Conservation (phyloP, 2,113 vertebrate genomes). For the Pterophyllum scalare region DNA sequence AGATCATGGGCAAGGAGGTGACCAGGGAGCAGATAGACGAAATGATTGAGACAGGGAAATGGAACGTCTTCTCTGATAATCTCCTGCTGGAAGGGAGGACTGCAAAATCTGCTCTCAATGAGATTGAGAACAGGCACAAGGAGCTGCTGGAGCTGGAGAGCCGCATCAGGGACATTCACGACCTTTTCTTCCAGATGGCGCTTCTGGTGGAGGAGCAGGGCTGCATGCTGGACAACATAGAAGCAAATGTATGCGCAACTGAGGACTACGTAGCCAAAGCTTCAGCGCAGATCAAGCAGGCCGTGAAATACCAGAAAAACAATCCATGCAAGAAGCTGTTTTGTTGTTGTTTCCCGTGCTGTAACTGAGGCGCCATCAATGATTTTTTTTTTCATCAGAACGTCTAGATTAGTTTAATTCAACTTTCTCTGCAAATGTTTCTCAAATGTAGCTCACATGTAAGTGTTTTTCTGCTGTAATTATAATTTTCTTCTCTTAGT, state of each 20-base stretch:
- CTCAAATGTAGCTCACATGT: background rate
- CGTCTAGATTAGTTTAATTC: background rate
- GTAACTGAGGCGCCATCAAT: constrained; percentile 55
- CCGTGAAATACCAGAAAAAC: constrained; percentile 87
- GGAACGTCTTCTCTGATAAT: constrained; percentile 94
- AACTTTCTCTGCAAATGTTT: background rate
- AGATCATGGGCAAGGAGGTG: constrained; percentile 96
- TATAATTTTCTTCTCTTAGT: background rate
- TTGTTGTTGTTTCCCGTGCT: constrained; percentile 92
- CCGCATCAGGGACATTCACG: constrained; percentile 90
- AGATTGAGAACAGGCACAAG: constrained; percentile 93
- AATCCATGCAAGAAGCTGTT: constrained; percentile 89
- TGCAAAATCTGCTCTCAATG: constrained; percentile 87
- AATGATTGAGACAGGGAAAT: constrained; percentile 95
- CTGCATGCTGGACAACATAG: constrained; percentile 87
- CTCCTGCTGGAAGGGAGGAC: constrained; percentile 88
- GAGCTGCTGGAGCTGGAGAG: constrained; percentile 92
- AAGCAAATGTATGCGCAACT: constrained; percentile 86
- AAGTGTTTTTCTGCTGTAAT: background rate
- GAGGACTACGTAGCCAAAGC: constrained; percentile 87
- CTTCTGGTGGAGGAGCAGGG: constrained; percentile 93
- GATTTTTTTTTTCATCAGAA: background rate
- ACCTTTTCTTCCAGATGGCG: constrained; percentile 95
- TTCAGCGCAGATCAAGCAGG: constrained; percentile 83
- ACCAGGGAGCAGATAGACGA: constrained; percentile 92